These are phyloP conservation scores for crab-eating macaque (Macaca fascicularis) DNA, from an alignment of 2,113 vertebrate species.

Conservation along the genomic window DNA sequence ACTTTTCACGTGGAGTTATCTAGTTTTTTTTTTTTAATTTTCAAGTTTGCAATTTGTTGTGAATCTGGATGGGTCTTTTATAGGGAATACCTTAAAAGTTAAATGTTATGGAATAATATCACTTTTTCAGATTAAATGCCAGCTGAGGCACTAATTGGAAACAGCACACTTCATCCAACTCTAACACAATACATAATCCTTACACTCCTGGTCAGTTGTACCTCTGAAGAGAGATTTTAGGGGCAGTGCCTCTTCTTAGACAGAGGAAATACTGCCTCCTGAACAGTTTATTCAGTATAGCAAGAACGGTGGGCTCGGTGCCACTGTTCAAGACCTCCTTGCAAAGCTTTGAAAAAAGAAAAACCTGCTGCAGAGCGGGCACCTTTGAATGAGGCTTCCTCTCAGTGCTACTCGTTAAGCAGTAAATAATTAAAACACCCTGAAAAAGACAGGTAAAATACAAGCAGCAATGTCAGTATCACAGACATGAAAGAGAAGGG, in stretches of 20 bases:
- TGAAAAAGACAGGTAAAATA: conserved; percentile 86
- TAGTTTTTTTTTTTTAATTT: not conserved
- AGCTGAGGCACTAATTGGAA: not conserved
- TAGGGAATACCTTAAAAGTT: not conserved
- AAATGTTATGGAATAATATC: not conserved
- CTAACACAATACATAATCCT: not conserved
- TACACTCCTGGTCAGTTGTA: not conserved
- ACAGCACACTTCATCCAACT: not conserved
- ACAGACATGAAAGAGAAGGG: conserved; percentile 87
- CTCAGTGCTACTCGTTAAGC: conserved; percentile 81
- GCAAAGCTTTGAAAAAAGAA: conserved; percentile 78
- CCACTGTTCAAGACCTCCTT: conserved; percentile 38
- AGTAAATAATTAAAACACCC: conserved; percentile 87
- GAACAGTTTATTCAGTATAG: conserved; percentile 36
- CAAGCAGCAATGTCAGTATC: conserved; percentile 83
- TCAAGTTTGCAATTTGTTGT: not conserved
- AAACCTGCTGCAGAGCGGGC: conserved; percentile 56
- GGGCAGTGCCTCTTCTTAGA: not conserved
- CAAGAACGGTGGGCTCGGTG: not conserved
- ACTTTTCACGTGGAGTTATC: not conserved
- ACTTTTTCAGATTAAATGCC: not conserved
- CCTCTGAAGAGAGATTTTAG: conserved; percentile 3
- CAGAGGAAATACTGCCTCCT: conserved; percentile 48
- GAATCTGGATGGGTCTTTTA: not conserved
- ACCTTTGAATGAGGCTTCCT: conserved; percentile 75